Evolutionary conservation across 2,113 vertebrate species (phyloP).

Genomic region (Anarhynchus alexandrinus): DNA sequence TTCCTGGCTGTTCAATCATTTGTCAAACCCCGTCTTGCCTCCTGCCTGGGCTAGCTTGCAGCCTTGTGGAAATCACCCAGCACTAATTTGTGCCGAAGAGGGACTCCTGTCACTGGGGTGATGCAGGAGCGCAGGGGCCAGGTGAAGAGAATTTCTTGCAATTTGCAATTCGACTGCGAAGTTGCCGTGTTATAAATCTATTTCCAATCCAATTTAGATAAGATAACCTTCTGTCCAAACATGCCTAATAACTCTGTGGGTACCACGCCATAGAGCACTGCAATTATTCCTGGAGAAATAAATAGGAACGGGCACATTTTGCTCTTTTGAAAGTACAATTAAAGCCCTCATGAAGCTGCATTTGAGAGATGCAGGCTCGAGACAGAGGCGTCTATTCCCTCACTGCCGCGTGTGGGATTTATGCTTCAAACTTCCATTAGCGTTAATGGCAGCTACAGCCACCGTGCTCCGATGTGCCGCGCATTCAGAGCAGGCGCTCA

Average conservation of each 20-base stretch:
- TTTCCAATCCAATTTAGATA: slow-evolving; percentile 47
- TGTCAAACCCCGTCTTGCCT: not conserved
- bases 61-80: not conserved
- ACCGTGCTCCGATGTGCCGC: not conserved
- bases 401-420: not conserved
- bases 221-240: slow-evolving; percentile 38
- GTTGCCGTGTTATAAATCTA: slow-evolving; percentile 28
- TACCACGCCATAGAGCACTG: not conserved
- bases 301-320: not conserved
- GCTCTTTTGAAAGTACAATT: slow-evolving; percentile 1
- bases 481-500: not conserved
- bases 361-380: not conserved
- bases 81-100: not conserved
- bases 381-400: not conserved
- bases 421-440: slow-evolving; percentile 28
- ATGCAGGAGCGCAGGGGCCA: not conserved
- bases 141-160: slow-evolving; percentile 10
- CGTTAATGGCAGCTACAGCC: slow-evolving; percentile 20
- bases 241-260: not conserved
- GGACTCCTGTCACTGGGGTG: slow-evolving; percentile 4
- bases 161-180: slow-evolving; percentile 31
- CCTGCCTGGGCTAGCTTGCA: not conserved
- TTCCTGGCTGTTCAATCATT: not conserved
- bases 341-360: not conserved
- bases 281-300: slow-evolving; percentile 11